Base-by-base conservation (phyloP, 2,888 invertebrate species). In the Aphelenchoides bicaudatus region DNA sequence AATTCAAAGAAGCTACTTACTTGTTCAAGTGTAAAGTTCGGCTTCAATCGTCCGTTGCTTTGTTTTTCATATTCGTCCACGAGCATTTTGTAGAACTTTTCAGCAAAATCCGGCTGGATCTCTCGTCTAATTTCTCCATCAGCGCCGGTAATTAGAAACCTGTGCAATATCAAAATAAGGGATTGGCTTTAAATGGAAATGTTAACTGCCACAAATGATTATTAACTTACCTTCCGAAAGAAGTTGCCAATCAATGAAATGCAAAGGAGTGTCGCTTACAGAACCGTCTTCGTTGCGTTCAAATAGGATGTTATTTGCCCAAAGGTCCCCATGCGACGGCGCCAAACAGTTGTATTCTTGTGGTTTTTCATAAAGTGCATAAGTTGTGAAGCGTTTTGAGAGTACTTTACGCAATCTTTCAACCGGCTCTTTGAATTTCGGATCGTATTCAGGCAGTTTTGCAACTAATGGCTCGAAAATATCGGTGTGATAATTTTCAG, bases 121-220 rank as follows among this genome's bases (percentile, higher is more conserved):
- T 34, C 51, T 1, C 52, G 52, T 19, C 52, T 38, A 21, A 48
- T 29, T 52, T 52, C 52, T 10, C 46, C 52, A 46, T 52, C 52
- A 10, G 47, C 48, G 4, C 39, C 19, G 46, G 19, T 50, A 6
- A 48, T 52, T 29, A 52, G 21, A 48, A 52, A 48, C 23, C 52
- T n/a, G n/a, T n/a, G n/a, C n/a, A n/a, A n/a, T n/a, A n/a, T n/a
- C n/a, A n/a, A n/a, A n/a, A n/a, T 16, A 50, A 3, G 1, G 47
- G 47, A 3, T 52, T 52, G 19, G 46, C 52, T 52, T 48, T 29
- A 48, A 16, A 4, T 8, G 13, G 8, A 43, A 39, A 49, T 6
- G 29, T 6, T 49, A 8, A 8, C 29, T 4, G 19, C 19, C 46
- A n/a, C 5, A 6, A 6, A 6, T 6, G 16, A 49, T 43, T 49